Conservation (phyloP, 64 coral and sea anemone species). For the Porites lutea region DNA sequence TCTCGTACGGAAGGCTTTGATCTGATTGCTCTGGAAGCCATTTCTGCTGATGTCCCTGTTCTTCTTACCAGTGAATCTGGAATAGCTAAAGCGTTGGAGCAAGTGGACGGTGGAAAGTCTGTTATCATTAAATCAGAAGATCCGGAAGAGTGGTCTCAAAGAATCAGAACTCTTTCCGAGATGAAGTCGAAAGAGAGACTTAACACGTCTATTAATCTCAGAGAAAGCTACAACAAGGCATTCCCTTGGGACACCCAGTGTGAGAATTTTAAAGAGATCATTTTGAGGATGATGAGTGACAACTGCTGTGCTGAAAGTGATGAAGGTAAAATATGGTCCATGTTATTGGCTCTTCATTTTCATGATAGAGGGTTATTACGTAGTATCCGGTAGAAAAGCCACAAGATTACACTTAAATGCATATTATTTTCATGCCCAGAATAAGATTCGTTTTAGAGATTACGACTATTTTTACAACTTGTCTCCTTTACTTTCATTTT, state of each 20-base stretch:
- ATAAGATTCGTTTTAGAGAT: too few species aligned
- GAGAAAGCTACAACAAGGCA: not conserved
- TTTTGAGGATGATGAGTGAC: not conserved
- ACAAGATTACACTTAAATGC: too few species aligned
- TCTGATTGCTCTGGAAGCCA: constrained; percentile 29
- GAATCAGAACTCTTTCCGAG: not conserved
- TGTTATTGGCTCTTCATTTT: too few species aligned
- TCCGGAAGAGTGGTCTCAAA: not conserved
- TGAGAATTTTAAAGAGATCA: not conserved
- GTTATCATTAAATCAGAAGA: constrained; percentile 8
- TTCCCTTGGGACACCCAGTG: not conserved
- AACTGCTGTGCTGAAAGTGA: too few species aligned
- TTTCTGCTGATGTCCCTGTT: constrained; percentile 10
- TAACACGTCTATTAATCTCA: not conserved
- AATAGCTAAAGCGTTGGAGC: not conserved
- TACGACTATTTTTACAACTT: too few species aligned
- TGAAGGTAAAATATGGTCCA: too few species aligned
- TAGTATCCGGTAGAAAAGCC: too few species aligned
- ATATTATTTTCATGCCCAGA: too few species aligned
- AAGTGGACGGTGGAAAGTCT: not conserved
- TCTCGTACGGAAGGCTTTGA: constrained; percentile 41
- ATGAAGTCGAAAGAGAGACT: not conserved
- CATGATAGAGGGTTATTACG: too few species aligned
- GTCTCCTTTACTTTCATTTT: too few species aligned
- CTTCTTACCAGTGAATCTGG: constrained; percentile 9